Conservation (phyloP, 2,113 vertebrate genomes). For the Tragulus kanchil region DNA sequence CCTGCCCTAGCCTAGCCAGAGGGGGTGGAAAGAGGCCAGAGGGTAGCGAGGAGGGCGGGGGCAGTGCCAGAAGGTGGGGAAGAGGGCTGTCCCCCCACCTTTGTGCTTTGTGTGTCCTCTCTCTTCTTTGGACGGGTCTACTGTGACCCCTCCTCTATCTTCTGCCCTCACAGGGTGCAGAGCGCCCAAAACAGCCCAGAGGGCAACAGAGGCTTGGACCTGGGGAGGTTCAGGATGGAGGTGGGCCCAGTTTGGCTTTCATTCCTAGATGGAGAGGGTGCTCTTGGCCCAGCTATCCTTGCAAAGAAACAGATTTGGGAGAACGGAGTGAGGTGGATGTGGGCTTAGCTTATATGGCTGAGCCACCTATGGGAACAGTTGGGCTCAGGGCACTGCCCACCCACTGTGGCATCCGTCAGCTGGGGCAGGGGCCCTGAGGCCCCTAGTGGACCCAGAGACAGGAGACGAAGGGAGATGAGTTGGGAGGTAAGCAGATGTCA, state of each 20-base stretch:
- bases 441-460: neutral
- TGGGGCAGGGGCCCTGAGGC: neutral
- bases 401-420: neutral
- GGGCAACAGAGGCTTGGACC: neutral
- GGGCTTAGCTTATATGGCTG: neutral
- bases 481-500: conserved; percentile 10
- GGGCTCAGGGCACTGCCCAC: neutral
- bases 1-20: neutral
- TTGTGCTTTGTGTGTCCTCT: conserved; percentile 78
- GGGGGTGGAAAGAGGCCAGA: neutral
- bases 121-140: neutral
- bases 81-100: neutral
- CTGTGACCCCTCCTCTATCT: neutral
- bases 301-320: neutral
- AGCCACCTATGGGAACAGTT: neutral
- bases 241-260: neutral
- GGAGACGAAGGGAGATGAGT: neutral
- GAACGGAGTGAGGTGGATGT: neutral
- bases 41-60: neutral
- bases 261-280: neutral
- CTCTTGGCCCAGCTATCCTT: neutral
- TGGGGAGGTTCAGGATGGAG: neutral
- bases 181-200: neutral
- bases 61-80: neutral
- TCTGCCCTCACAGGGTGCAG: neutral